phyloP scores from a whole-genome alignment of 2,888 invertebrate species.

The Eristalis tenax region DNA sequence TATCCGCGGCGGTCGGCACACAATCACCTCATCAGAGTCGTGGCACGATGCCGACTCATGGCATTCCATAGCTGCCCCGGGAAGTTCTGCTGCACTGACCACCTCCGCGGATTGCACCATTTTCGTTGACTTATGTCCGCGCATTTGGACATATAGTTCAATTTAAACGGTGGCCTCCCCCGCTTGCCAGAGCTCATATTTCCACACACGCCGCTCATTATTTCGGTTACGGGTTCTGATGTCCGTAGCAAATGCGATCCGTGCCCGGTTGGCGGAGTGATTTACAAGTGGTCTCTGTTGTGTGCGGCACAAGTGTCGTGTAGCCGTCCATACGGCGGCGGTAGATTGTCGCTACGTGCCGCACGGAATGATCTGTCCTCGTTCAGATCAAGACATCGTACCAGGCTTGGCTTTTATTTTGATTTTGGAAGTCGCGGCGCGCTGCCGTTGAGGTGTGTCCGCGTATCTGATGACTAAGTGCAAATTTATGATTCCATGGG shows the following conservation, averaged over 20 bases:
- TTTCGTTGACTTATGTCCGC: constrained; percentile 51
- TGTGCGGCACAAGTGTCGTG: constrained; percentile 45
- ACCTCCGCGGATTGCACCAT: constrained; percentile 51
- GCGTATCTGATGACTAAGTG: constrained; percentile 43
- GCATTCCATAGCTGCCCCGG: constrained; percentile 32
- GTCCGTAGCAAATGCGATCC: constrained; percentile 41
- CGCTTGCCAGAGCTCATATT: constrained; percentile 42
- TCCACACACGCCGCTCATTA: constrained; percentile 50
- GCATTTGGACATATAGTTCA: constrained; percentile 53
- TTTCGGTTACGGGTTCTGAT: constrained; percentile 40
- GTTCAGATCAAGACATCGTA: constrained; percentile 40
- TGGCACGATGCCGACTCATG: background rate
- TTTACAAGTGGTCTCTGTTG: constrained; percentile 39
- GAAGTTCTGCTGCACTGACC: constrained; percentile 31
- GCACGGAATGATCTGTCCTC: background rate
- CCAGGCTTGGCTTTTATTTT: background rate
- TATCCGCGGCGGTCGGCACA: background rate
- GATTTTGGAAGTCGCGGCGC: background rate
- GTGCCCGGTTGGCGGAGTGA: constrained; percentile 34
- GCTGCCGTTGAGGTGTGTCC: constrained; percentile 53
- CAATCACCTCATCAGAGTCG: constrained; percentile 30
- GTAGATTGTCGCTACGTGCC: background rate
- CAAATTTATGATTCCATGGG: constrained; percentile 53
- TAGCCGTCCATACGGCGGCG: background rate
- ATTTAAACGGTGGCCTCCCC: constrained; percentile 53